Conservation (phyloP, 2,888 invertebrate species). For the Reticulitermes lucifugus region DNA sequence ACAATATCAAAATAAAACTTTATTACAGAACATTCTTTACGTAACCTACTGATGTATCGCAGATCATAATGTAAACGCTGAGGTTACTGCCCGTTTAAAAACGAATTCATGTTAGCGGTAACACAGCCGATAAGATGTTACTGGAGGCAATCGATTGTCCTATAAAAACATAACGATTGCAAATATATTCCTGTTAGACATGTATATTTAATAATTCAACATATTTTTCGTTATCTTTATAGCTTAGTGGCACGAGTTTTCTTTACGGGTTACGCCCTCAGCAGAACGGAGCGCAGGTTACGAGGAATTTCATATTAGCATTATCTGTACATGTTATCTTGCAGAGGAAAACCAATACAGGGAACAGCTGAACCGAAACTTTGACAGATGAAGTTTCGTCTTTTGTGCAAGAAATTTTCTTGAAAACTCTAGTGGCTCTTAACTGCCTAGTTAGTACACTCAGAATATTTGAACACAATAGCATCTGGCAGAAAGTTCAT, state of each 20-base stretch:
- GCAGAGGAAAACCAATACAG: background rate
- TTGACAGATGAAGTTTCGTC: too few species aligned
- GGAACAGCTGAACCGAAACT: background rate
- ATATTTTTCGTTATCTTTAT: constrained; percentile 14
- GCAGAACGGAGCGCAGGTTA: background rate
- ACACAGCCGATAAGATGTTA: background rate
- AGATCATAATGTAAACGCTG: background rate
- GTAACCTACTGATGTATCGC: background rate
- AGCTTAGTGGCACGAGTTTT: constrained; percentile 1
- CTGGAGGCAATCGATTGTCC: background rate
- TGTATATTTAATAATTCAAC: background rate
- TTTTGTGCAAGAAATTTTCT: too few species aligned
- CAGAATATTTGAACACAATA: too few species aligned
- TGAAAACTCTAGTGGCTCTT: too few species aligned
- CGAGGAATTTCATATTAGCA: background rate
- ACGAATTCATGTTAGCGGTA: background rate
- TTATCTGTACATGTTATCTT: constrained; percentile 10
- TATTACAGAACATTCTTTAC: too few species aligned
- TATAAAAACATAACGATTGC: background rate
- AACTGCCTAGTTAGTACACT: too few species aligned
- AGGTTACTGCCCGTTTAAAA: background rate
- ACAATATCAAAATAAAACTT: too few species aligned
- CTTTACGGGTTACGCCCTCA: background rate
- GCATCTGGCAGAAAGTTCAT: too few species aligned
- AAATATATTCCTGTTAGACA: constrained; percentile 9